phyloP scores from a whole-genome alignment of 2,888 invertebrate genomes.

The Tetragonisca angustula region DNA sequence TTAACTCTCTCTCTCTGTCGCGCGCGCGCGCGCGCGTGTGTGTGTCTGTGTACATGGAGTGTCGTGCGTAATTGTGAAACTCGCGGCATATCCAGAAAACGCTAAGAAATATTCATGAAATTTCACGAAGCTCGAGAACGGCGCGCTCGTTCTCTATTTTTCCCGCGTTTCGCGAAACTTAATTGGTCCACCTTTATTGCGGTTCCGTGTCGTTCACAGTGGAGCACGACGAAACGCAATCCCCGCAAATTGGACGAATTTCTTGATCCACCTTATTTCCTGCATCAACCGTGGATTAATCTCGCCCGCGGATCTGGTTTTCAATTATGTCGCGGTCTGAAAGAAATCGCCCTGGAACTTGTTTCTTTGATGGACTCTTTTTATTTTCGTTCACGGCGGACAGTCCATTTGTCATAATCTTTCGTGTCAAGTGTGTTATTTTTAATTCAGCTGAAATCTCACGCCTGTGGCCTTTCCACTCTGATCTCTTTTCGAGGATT shows the following conservation, averaged over 20 bases:
- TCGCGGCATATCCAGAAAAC: not conserved
- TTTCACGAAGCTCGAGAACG: not conserved
- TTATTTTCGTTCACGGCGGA: no score
- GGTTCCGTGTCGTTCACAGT: not conserved
- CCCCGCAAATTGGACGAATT: not conserved
- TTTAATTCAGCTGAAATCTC: no score
- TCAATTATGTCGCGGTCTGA: not conserved
- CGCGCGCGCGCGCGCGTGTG: no score
- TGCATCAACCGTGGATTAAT: not conserved
- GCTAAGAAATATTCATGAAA: conserved; percentile 6
- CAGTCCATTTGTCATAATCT: no score
- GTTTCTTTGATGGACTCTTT: no score
- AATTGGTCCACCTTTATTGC: conserved; percentile 2
- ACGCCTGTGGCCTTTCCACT: no score
- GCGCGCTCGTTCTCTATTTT: not conserved
- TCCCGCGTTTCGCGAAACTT: not conserved
- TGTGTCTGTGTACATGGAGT: not conserved
- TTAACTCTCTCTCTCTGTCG: not conserved
- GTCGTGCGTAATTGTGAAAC: not conserved
- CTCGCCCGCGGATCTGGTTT: not conserved
- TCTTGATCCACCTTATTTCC: not conserved
- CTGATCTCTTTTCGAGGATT: no score
- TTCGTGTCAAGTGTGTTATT: no score
- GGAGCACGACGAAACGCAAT: not conserved
- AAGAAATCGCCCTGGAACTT: not conserved